phyloP scores from a whole-genome alignment of 30 jellyfish, hydroid and myxozoan genomes.

The Mastigias papua region DNA sequence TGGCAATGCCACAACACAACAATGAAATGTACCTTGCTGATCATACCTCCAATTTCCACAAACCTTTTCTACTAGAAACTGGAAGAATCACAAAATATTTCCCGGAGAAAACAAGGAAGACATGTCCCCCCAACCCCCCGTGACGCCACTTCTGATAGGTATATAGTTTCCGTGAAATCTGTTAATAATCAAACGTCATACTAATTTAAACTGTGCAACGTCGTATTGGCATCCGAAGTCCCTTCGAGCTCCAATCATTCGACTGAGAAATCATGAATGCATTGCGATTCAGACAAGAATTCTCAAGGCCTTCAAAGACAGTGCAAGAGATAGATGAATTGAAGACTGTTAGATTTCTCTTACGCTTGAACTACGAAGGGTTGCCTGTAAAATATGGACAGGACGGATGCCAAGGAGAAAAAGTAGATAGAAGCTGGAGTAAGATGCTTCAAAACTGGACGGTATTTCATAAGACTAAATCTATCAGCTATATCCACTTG shows the following conservation, averaged over 20 bases:
- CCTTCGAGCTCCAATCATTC: not conserved
- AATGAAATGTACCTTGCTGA: too few relatives aligned
- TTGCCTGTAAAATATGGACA: not conserved
- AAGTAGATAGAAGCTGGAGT: not conserved
- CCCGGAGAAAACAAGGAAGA: not conserved
- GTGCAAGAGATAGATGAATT: constrained; percentile 3
- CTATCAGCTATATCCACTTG: not conserved
- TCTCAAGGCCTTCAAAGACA: not conserved
- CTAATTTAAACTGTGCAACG: not conserved
- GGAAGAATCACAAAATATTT: not conserved
- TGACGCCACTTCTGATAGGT: too few relatives aligned
- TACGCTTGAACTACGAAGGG: not conserved
- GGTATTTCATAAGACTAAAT: not conserved
- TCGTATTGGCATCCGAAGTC: not conserved
- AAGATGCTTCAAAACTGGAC: constrained; percentile 13
- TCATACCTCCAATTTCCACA: too few relatives aligned
- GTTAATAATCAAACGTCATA: not conserved
- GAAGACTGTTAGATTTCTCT: not conserved
- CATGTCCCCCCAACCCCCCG: not conserved
- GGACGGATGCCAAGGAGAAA: not conserved
- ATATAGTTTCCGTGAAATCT: too few relatives aligned
- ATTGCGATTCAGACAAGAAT: not conserved
- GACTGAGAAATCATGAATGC: not conserved
- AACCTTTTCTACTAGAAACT: too few relatives aligned
- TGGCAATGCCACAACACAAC: too few relatives aligned